These are phyloP conservation scores for Cotesia typhae DNA, from an alignment of 1,140 invertebrate genomes.

Conservation along the genomic window DNA sequence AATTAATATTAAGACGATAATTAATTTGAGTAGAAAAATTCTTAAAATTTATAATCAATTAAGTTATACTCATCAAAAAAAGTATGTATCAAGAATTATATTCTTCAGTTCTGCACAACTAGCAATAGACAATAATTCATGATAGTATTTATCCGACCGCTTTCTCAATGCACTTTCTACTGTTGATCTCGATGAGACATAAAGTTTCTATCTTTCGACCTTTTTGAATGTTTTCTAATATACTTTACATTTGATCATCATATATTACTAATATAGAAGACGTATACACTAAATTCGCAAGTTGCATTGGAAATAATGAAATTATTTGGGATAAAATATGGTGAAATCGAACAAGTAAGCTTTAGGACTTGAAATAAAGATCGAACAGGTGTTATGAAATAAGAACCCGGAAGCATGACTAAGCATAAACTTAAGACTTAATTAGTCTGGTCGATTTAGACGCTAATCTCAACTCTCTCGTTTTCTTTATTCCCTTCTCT, in stretches of 20 bases:
- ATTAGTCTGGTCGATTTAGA: constrained; percentile 41
- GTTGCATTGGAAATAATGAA: background rate
- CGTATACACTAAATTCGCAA: background rate
- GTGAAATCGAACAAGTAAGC: background rate
- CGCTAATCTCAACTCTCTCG: constrained; percentile 47
- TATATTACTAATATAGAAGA: background rate
- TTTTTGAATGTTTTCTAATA: background rate
- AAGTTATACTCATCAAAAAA: background rate
- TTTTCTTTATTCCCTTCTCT: constrained; percentile 28
- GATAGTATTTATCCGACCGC: constrained; percentile 42
- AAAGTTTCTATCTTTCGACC: constrained; percentile 21
- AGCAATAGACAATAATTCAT: constrained; percentile 41
- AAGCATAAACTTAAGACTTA: constrained; percentile 37
- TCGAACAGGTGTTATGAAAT: constrained; percentile 49
- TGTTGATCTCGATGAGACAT: constrained; percentile 30
- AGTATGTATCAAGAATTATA: too few relatives aligned
- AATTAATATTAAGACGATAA: too few relatives aligned
- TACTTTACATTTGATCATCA: too few relatives aligned
- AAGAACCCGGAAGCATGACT: constrained; percentile 50
- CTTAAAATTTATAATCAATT: background rate
- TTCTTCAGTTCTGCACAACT: background rate
- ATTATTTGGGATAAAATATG: background rate
- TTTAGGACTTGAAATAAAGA: background rate
- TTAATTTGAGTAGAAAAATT: too few relatives aligned
- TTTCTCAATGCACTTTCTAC: constrained; percentile 49